Evolutionary conservation across 1,140 invertebrate genomes (phyloP).

Genomic region (Procambarus virginalis): DNA sequence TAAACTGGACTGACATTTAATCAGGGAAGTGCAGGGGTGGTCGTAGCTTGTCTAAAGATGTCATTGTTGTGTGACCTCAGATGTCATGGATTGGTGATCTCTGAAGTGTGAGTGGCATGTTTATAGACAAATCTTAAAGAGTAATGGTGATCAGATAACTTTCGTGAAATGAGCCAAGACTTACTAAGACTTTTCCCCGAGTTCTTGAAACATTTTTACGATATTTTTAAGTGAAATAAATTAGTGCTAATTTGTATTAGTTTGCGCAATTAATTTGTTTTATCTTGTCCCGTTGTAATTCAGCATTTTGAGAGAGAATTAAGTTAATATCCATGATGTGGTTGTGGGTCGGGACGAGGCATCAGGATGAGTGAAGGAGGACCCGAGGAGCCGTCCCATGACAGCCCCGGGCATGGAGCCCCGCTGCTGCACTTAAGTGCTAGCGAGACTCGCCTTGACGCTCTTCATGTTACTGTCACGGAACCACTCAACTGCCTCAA

Average conservation of each 20-base stretch:
- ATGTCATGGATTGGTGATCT: too few relatives aligned
- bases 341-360: not conserved
- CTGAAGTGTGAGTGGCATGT: too few relatives aligned
- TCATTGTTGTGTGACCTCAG: too few relatives aligned
- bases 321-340: not conserved
- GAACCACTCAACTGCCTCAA: slow-evolving; percentile 39
- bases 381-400: not conserved
- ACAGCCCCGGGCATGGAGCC: not conserved
- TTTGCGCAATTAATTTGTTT: not conserved
- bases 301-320: not conserved
- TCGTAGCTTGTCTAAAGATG: too few relatives aligned
- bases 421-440: not conserved
- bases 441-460: slow-evolving; percentile 10
- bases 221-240: too few relatives aligned
- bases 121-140: too few relatives aligned
- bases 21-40: too few relatives aligned
- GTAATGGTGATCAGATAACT: too few relatives aligned
- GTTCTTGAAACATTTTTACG: too few relatives aligned
- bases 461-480: slow-evolving; percentile 37
- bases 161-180: too few relatives aligned
- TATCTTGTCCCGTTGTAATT: not conserved
- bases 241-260: not conserved
- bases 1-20: too few relatives aligned
- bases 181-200: too few relatives aligned
- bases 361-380: slow-evolving; percentile 35